Evolutionary conservation across 2,888 invertebrate genomes (phyloP), one percentile per base, ranked within the genome.

Genomic region (Nycteola revayana): DNA sequence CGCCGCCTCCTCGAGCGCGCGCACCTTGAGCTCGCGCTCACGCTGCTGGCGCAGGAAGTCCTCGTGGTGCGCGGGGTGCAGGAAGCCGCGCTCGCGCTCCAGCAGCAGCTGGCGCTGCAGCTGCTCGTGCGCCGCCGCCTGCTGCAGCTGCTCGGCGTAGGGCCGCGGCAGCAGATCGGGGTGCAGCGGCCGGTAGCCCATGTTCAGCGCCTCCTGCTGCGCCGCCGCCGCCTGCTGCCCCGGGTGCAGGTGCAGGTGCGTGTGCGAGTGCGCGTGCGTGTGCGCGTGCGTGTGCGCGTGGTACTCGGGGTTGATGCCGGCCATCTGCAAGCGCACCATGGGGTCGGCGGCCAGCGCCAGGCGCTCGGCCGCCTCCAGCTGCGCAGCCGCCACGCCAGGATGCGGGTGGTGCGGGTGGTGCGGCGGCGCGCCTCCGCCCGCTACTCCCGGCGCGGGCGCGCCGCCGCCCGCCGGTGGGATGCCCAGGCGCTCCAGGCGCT

Each of bases 211-310:
- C 78, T 94, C 94, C 81, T 93, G 94, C 81, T 94, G 94, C 66
- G 90, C 90, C 26, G 79, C 79, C 45, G 91, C 91, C 58, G 91
- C 91, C 72, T 94, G 94, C 79, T 93, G 93, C 48, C 94, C 94
- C 67, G 94, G 94, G 76, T 92, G 94, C 57, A 93, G 90, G 89
- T 95, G 95, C 60, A 95, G 91, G 89, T 95, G 95, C 59, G 95
- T 93, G 90, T 95, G 95, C 66, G 96, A 95, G 90, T 97, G 96
- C 71, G 96, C 95, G 82, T 96, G 96, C 57, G 95, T 95, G 89
- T 96, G 96, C 63, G 96, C 95, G 83, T 96, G 96, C 59, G 96
- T 95, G 89, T 97, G 96, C 70, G 96, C 95, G 87, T 96, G 96
- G 89, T 95, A 96, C 89, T 96, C 96, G 29, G 94, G 94, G 62